phyloP scores from a whole-genome alignment of 2,113 vertebrate genomes.

The Alouatta palliata region DNA sequence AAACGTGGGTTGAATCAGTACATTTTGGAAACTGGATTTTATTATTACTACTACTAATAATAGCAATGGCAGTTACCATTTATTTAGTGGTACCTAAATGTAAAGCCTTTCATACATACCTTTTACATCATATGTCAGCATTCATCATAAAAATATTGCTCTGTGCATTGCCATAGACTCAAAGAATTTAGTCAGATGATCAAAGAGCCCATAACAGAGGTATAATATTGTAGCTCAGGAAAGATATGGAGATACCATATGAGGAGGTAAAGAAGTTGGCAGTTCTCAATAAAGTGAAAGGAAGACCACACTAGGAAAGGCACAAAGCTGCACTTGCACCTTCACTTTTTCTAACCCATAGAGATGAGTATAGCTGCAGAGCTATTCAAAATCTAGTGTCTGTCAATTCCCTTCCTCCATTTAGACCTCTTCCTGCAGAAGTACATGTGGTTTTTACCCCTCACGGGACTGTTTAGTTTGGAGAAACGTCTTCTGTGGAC shows the following conservation, averaged over 20 bases:
- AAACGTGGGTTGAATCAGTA: not conserved
- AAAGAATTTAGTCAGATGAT: not conserved
- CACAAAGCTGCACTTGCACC: not conserved
- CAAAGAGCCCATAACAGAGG: not conserved
- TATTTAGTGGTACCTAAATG: constrained; percentile 23
- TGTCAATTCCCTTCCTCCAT: not conserved
- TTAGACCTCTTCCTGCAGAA: not conserved
- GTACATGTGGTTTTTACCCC: not conserved
- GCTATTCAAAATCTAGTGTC: not conserved
- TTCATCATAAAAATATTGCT: not conserved
- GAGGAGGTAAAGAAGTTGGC: not conserved
- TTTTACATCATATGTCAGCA: not conserved
- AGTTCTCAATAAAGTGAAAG: not conserved
- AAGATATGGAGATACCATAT: not conserved
- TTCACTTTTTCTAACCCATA: not conserved
- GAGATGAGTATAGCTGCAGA: not conserved
- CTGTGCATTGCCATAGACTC: not conserved
- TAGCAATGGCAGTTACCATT: constrained; percentile 16
- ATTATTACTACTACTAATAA: not conserved
- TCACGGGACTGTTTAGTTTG: not conserved
- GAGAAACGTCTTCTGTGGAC: not conserved
- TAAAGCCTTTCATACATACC: not conserved
- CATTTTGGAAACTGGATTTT: constrained; percentile 37
- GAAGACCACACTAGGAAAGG: not conserved
- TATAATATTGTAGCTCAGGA: not conserved